Percentiles rank a stretch among this genome's conserved stretches.
Evolutionary conservation across 1,140 invertebrate species (phyloP).

Genomic region (Philopotamus ludificatus): DNA sequence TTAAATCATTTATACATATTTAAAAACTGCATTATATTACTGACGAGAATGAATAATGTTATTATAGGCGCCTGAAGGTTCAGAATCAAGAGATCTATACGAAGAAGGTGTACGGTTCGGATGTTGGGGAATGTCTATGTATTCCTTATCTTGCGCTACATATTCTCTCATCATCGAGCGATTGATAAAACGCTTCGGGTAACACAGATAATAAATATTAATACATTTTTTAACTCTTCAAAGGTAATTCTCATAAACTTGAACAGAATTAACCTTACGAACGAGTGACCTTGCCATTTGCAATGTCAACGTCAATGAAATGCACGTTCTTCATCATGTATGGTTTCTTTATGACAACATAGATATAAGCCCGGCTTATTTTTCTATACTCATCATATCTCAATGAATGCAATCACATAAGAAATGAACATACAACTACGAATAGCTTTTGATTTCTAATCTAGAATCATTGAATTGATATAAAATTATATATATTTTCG

Average conservation of each 20-base stretch:
- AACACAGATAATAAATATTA: conserved; percentile 39
- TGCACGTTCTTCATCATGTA: background rate
- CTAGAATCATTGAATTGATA: background rate
- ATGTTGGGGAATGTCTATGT: conserved; percentile 96
- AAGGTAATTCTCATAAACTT: background rate
- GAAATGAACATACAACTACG: background rate
- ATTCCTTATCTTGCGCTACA: conserved; percentile 89
- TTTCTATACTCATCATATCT: background rate
- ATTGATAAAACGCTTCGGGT: conserved; percentile 82
- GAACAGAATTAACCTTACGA: conserved; percentile 19
- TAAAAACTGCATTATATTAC: too few relatives aligned
- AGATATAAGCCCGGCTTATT: too few relatives aligned
- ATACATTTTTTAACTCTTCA: background rate
- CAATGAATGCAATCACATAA: background rate
- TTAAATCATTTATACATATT: conserved; percentile 12
- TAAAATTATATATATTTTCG: background rate
- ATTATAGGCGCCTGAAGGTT: conserved; percentile 68
- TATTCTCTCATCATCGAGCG: conserved; percentile 90
- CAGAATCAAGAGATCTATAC: conserved; percentile 65
- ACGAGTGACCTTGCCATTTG: conserved; percentile 17
- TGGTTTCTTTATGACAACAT: conserved; percentile 16
- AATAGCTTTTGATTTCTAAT: background rate
- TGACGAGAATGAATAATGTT: too few relatives aligned
- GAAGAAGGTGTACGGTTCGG: conserved; percentile 92
- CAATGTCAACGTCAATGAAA: conserved; percentile 27